Conservation (phyloP, 2,888 invertebrate species). For the Itoplectis maculator region DNA sequence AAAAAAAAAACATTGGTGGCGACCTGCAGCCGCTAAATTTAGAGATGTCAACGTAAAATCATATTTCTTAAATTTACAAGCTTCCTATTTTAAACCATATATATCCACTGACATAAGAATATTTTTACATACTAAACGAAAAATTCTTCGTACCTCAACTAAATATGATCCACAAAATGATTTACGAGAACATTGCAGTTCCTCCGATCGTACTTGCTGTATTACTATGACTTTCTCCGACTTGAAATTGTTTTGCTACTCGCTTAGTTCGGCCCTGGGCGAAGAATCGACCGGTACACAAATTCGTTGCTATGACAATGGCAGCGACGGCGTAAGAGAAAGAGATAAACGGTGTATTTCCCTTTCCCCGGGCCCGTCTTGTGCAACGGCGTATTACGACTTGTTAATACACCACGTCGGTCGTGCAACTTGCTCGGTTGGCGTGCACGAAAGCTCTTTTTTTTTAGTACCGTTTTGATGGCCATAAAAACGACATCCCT, state of each 20-base stretch:
- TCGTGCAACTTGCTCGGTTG: background rate
- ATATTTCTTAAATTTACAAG: too few species aligned
- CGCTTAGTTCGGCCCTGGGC: constrained; percentile 2
- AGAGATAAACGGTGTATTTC: constrained; percentile 4
- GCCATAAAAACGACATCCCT: background rate
- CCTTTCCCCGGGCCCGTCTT: constrained; percentile 1
- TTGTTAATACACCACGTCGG: background rate
- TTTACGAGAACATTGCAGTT: too few species aligned
- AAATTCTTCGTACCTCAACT: too few species aligned
- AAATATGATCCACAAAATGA: too few species aligned
- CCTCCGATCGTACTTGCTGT: too few species aligned
- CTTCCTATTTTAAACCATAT: too few species aligned
- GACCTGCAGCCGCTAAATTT: too few species aligned
- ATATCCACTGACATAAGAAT: too few species aligned
- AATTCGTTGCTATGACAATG: constrained; percentile 27
- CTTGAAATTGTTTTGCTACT: background rate
- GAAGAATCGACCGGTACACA: constrained; percentile 28
- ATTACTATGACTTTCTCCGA: background rate
- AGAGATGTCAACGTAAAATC: too few species aligned
- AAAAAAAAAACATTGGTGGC: too few species aligned
- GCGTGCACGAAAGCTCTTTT: background rate
- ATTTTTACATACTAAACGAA: too few species aligned
- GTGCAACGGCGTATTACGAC: background rate
- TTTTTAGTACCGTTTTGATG: background rate
- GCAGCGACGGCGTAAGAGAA: constrained; percentile 1